Evolutionary conservation across 2,888 invertebrate genomes (phyloP), one percentile per base, ranked within the genome.

Genomic region (Azorinus chamasolen): DNA sequence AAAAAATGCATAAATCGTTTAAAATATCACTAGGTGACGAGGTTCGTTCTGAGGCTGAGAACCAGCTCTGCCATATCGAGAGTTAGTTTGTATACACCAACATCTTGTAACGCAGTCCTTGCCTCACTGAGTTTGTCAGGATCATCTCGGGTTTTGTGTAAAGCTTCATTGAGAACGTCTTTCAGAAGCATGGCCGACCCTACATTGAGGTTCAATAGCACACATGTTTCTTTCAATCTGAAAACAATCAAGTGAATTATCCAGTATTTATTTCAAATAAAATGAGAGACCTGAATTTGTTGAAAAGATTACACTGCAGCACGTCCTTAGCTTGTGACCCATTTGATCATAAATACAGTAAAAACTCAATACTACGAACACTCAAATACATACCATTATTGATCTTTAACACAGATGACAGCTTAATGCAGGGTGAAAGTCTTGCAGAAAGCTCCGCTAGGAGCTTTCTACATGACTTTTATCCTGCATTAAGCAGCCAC

Each of bases 101-200:
- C 45, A 55, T 93, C 93, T 55, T 90, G 87, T 20, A 93, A 81
- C 0, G 92, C 88, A 8, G 84, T 78, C 18, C 81, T 81, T 0
- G 89, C 87, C 66, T 92, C 88, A 20, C 83, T 74, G 16, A 85
- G 74, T 6, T 78, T 79, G 5, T 83, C 76, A 43, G 75, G 58
- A 14, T 76, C 71, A 27, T 43, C 62, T 59, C 53, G 51, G 18
- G 41, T 24, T 48, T 18, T 45, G 37, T 80, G 76, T 37, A 77
- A 58, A 10, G 77, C 87, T 45, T 84, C 78, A 18, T 68, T 72
- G 16, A 97, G 90, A 0, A 95, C 94, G 73, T 96, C 95, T 43
- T 96, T 94, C 18, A 97, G 93, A 2, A 97, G 94, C 54, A 97
- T 94, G 0, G 97, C 97, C 43, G 96, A 96, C 0, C 97, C 97